phyloP scores from a whole-genome alignment of 2,113 vertebrate species.

The Eptesicus fuscus region DNA sequence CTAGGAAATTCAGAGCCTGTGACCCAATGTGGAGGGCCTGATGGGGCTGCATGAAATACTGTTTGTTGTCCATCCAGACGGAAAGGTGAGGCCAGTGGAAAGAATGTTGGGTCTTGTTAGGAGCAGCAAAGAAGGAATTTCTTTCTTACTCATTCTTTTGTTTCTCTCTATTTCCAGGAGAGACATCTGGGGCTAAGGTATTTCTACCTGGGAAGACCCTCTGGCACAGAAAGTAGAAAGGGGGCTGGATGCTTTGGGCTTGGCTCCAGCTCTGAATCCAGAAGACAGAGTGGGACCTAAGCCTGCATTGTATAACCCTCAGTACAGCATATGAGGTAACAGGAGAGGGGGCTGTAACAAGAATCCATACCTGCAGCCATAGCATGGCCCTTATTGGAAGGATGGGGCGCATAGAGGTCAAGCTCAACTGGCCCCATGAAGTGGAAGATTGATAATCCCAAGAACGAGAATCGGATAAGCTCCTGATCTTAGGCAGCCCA shows the following conservation, averaged over 20 bases:
- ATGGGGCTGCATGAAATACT: rapidly evolving
- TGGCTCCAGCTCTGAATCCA: background rate
- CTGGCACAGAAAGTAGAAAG: background rate
- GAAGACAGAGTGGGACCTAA: background rate
- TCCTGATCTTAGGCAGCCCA: background rate
- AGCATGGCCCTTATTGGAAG: background rate
- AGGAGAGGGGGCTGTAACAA: background rate
- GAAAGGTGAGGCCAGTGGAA: background rate
- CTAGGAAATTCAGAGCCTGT: background rate
- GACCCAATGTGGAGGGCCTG: background rate
- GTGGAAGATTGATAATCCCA: background rate
- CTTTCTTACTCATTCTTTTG: background rate
- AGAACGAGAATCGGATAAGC: background rate
- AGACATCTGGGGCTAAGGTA: background rate
- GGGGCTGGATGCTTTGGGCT: background rate
- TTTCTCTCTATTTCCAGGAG: background rate
- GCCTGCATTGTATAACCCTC: background rate
- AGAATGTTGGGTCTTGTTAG: background rate
- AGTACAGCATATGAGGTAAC: rapidly evolving
- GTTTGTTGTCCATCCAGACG: background rate
- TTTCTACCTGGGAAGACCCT: background rate
- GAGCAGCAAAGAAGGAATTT: background rate
- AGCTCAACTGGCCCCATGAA: background rate
- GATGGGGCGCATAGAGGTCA: background rate
- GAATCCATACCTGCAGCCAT: background rate